A percentile compares a stretch with the other conserved stretches of the same genome.
Evolutionary conservation across 1,140 invertebrate species (phyloP).

Genomic region (Homalodisca vitripennis): DNA sequence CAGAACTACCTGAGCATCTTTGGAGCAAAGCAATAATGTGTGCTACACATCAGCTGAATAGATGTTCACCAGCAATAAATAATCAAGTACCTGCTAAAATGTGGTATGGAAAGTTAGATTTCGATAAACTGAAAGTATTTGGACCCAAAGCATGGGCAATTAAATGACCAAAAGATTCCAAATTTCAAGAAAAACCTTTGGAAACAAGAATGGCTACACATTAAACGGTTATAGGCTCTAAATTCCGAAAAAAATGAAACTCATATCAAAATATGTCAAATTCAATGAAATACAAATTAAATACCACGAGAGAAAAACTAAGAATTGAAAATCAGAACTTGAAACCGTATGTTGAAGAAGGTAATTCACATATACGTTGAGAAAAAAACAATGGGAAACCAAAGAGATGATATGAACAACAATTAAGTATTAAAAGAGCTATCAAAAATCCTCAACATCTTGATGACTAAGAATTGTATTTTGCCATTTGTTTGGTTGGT

Average conservation of each 20-base stretch:
- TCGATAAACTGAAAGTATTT: slow-evolving; percentile 31
- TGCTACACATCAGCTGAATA: slow-evolving; percentile 29
- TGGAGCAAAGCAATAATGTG: slow-evolving; percentile 46
- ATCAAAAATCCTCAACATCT: slow-evolving; percentile 8
- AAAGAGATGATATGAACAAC: neutral
- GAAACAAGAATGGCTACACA: slow-evolving; percentile 24
- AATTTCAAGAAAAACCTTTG: slow-evolving; percentile 22
- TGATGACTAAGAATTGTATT: slow-evolving; percentile 24
- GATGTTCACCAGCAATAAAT: slow-evolving; percentile 23
- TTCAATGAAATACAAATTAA: slow-evolving; percentile 27
- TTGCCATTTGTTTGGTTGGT: slow-evolving; percentile 31
- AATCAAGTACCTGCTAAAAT: slow-evolving; percentile 16
- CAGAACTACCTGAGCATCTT: slow-evolving; percentile 37
- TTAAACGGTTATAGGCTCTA: slow-evolving; percentile 11
- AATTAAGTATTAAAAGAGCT: neutral
- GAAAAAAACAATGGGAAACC: slow-evolving; percentile 15
- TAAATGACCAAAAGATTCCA: slow-evolving; percentile 21
- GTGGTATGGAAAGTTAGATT: slow-evolving; percentile 28
- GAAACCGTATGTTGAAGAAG: neutral
- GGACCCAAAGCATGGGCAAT: slow-evolving; percentile 29
- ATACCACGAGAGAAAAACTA: slow-evolving; percentile 19
- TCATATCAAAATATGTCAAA: slow-evolving; percentile 22
- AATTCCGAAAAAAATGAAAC: slow-evolving; percentile 23
- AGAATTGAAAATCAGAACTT: slow-evolving; percentile 12
- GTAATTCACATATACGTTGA: neutral